Conservation (phyloP, 2,797 vertebrate genomes). For the Tragopan temminckii region DNA sequence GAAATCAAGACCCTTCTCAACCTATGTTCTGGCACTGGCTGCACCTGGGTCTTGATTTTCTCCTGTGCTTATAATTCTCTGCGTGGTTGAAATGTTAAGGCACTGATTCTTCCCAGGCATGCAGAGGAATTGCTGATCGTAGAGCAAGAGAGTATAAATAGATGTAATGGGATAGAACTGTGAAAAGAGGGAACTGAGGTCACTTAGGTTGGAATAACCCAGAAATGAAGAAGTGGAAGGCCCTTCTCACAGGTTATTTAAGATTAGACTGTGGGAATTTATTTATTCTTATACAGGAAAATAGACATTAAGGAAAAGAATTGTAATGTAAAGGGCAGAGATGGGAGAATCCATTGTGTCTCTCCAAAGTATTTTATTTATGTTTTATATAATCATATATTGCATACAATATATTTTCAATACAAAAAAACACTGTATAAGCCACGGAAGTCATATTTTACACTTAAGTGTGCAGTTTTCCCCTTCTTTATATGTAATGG, state of each 20-base stretch:
- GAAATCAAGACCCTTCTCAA: not conserved
- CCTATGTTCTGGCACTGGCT: not conserved
- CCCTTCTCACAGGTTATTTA: not conserved
- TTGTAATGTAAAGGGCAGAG: not conserved
- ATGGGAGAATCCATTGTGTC: not conserved
- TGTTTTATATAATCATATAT: not conserved
- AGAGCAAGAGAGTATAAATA: conserved; percentile 45
- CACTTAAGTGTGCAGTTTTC: not conserved
- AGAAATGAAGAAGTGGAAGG: not conserved
- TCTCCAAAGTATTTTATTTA: not conserved
- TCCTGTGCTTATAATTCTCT: not conserved
- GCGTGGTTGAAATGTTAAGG: not conserved
- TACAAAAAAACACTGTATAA: not conserved
- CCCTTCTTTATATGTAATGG: not conserved
- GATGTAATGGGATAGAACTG: conserved; percentile 18
- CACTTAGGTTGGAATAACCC: conserved; percentile 16
- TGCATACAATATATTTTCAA: not conserved
- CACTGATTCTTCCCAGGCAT: not conserved
- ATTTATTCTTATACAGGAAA: not conserved
- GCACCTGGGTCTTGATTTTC: not conserved
- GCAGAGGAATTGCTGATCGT: not conserved
- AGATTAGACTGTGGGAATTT: not conserved
- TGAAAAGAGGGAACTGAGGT: conserved; percentile 21
- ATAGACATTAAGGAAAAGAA: not conserved
- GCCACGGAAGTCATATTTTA: not conserved